phyloP scores from a whole-genome alignment of 2,888 invertebrate species.

The Tetragonisca angustula region DNA sequence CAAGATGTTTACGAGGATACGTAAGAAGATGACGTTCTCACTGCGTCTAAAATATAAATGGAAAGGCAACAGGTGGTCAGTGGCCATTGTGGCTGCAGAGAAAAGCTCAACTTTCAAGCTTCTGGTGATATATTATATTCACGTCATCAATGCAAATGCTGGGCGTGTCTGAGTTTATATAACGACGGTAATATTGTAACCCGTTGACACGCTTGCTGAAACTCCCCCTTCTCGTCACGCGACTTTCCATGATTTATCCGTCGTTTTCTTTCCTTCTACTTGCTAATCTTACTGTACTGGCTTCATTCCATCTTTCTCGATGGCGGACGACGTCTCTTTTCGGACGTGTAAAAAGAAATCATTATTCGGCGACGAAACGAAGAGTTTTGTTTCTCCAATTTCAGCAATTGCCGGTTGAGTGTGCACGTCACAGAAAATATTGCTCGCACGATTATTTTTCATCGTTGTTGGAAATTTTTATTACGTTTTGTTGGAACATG shows the following conservation, averaged over 20 bases:
- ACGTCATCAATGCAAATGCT: constrained; percentile 82
- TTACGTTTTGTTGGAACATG: not conserved
- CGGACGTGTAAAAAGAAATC: too few species aligned
- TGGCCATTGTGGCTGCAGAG: constrained; percentile 77
- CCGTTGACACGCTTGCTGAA: constrained; percentile 49
- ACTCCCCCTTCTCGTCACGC: constrained; percentile 56
- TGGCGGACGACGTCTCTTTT: not conserved
- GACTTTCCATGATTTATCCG: constrained; percentile 38
- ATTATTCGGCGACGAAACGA: too few species aligned
- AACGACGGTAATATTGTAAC: constrained; percentile 74
- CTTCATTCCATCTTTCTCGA: not conserved
- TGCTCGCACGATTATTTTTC: too few species aligned
- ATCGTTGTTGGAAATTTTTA: not conserved
- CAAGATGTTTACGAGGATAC: constrained; percentile 60
- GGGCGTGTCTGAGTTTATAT: constrained; percentile 80
- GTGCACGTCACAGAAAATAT: not conserved
- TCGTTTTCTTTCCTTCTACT: not conserved
- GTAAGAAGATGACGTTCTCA: constrained; percentile 67
- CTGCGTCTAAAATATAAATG: constrained; percentile 81
- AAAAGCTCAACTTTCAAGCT: constrained; percentile 77
- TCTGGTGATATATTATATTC: constrained; percentile 80
- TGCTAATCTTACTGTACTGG: not conserved
- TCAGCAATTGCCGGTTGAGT: not conserved
- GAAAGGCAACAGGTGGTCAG: constrained; percentile 83
- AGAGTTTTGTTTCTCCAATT: not conserved